These are phyloP conservation scores for Pseudoips prasinana DNA, from an alignment of 2,888 invertebrate species.

Conservation along the genomic window DNA sequence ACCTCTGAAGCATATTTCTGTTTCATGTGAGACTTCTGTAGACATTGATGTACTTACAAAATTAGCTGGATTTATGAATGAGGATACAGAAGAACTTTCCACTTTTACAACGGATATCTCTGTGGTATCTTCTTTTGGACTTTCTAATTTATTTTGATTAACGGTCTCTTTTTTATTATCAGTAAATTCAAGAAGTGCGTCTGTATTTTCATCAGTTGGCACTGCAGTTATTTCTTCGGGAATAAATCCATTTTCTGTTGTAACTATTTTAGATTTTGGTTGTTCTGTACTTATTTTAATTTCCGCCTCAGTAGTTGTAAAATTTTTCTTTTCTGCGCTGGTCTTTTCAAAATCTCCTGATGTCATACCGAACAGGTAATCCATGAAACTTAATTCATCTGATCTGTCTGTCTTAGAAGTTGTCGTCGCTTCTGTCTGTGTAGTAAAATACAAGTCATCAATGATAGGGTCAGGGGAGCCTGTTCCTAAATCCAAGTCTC, in stretches of 20 bases:
- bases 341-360: constrained; percentile 43
- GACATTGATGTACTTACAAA: constrained; percentile 89
- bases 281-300: constrained; percentile 46
- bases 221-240: constrained; percentile 69
- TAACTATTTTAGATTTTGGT: constrained; percentile 45
- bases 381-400: constrained; percentile 66
- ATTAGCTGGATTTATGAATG: constrained; percentile 77
- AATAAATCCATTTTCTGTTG: constrained; percentile 62
- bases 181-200: neutral
- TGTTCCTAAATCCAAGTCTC: constrained; percentile 70
- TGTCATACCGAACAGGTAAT: constrained; percentile 67
- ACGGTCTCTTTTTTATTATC: constrained; percentile 26
- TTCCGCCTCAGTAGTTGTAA: constrained; percentile 34
- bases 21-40: constrained; percentile 91
- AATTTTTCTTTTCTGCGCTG: constrained; percentile 28
- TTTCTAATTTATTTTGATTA: constrained; percentile 28
- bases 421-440: constrained; percentile 53
- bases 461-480: constrained; percentile 62
- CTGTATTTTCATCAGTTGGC: constrained; percentile 4
- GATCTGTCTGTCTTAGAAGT: constrained; percentile 47
- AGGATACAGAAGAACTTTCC: constrained; percentile 59
- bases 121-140: constrained; percentile 19
- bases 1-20: constrained; percentile 93
- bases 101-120: constrained; percentile 36
- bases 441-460: constrained; percentile 51